Base-by-base conservation (phyloP, 2,113 vertebrate species). In the Delphinapterus leucas region DNA sequence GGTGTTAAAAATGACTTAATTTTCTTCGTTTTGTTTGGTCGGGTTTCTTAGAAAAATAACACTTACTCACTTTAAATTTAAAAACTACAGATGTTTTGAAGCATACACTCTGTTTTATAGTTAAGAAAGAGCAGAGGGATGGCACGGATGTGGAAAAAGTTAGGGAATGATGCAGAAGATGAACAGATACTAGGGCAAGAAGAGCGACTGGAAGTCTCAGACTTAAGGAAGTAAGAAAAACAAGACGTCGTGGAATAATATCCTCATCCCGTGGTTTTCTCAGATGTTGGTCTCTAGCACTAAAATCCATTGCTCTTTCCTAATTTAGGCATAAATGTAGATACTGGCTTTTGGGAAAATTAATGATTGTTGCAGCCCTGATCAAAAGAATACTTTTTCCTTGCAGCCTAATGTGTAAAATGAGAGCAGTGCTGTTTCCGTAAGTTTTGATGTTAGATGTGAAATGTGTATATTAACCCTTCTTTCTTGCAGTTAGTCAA, bases 401-500 rank as follows among this genome's bases (percentile, higher is more conserved):
- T 93, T 80, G 85, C 84, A 74, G 25, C 15, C 17, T 68, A 36
- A 44, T 90, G 36, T 89, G 41, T 90, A 94, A 93, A 84, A 26
- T 83, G 60, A 68, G 3, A 26, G 49, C 58, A 53, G 3, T 49
- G 23, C 20, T 3, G 26, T 87, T 80, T 86, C 79, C 79, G 36
- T 60, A 44, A 25, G 8, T 53, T 79, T 76, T 73, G 23, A 80
- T 70, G 58, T 80, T 77, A 94, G 26, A 33, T 74, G 21, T 96
- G 58, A 94, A 86, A 41, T 67, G 7, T 92, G 38, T 65, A 7
- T 68, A 20, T 76, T 44, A 85, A 83, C 13, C 25, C 36, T 47
- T 47, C n/a, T 41, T 95, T 96, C 47, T 90, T 92, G 76, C 38
- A 63, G 33, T 86, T 80, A 38, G 84, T 68, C 58, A 90, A 88